Evolutionary conservation across 1,140 invertebrate genomes (phyloP).

Genomic region (Zaprionus inermis): DNA sequence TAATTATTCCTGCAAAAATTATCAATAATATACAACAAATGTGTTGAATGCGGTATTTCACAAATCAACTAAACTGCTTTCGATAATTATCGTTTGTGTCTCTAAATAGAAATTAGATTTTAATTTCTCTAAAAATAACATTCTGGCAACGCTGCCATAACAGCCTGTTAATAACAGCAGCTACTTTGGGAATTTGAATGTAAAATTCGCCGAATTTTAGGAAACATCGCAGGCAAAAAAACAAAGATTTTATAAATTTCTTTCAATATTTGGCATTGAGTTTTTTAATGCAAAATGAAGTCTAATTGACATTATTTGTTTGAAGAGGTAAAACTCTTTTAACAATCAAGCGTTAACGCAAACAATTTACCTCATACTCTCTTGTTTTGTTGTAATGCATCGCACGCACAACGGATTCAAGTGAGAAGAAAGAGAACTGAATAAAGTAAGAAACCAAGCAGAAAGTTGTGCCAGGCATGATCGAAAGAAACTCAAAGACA

Average conservation of each 20-base stretch:
- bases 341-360: too few species aligned
- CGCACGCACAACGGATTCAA: neutral
- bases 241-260: too few species aligned
- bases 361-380: neutral
- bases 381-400: neutral
- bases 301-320: too few species aligned
- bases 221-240: too few species aligned
- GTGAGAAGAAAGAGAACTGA: neutral
- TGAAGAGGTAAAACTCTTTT: neutral
- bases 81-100: neutral
- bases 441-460: neutral
- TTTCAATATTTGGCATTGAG: too few species aligned
- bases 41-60: conserved; percentile 26
- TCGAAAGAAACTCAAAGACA: conserved; percentile 24
- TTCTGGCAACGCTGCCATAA: neutral
- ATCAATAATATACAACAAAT: neutral
- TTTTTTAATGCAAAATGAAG: too few species aligned
- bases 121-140: too few species aligned
- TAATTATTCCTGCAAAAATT: neutral
- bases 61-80: conserved; percentile 11
- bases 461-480: conserved; percentile 22
- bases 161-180: neutral
- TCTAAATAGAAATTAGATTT: neutral
- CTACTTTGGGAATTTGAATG: neutral
- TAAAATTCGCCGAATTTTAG: too few species aligned